Conservation (phyloP, 2,113 vertebrate genomes). For the Lepus timidus region DNA sequence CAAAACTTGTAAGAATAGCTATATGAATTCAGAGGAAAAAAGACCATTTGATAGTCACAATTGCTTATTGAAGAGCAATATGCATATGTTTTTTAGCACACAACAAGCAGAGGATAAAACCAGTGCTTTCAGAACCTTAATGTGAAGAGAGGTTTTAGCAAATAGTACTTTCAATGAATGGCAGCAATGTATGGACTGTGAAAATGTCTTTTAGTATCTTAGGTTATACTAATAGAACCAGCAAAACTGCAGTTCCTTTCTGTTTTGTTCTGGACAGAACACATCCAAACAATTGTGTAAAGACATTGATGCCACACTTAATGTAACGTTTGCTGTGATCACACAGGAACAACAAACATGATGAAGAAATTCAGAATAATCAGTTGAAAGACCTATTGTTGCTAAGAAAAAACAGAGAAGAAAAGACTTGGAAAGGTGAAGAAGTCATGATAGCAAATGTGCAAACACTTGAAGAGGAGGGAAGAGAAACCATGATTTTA, state of each 20-base stretch:
- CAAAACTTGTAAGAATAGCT: not conserved
- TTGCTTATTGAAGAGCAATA: not conserved
- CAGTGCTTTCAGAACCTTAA: not conserved
- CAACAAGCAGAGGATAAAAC: not conserved
- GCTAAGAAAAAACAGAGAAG: not conserved
- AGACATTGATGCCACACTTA: not conserved
- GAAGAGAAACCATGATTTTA: not conserved
- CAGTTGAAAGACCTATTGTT: not conserved
- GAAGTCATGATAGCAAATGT: not conserved
- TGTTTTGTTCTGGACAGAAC: not conserved
- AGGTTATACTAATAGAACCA: not conserved
- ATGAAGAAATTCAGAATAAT: conserved; percentile 4
- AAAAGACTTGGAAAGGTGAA: not conserved
- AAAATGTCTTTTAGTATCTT: not conserved
- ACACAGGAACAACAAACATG: not conserved
- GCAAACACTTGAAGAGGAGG: not conserved
- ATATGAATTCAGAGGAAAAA: not conserved
- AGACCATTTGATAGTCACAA: conserved; percentile 37
- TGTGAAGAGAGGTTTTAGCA: not conserved
- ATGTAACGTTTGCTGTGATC: not conserved
- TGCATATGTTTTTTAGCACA: not conserved
- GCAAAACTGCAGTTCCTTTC: not conserved
- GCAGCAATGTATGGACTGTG: not conserved
- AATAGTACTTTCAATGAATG: not conserved
- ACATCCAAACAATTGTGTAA: not conserved